phyloP scores from a whole-genome alignment of 2,113 vertebrate species.

The Dasyornis broadbenti region DNA sequence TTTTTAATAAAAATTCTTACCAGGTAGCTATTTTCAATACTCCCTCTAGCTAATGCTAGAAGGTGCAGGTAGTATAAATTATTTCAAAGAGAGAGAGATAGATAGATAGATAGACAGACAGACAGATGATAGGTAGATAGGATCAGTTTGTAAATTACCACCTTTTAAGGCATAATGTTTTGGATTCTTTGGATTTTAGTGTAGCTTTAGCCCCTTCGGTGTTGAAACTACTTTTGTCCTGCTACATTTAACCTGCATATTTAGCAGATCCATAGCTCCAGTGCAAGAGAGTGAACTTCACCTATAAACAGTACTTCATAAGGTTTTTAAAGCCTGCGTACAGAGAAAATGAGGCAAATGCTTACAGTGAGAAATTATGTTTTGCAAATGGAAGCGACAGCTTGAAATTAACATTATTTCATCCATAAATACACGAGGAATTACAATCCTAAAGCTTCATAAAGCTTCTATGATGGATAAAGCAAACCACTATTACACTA shows the following conservation, averaged over 20 bases:
- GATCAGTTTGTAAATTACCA: background rate
- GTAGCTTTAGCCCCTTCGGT: rapidly evolving
- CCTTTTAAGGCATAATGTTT: background rate
- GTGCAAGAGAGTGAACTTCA: background rate
- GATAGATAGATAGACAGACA: background rate
- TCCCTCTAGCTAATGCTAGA: background rate
- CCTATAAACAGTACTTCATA: background rate
- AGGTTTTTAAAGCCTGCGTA: background rate
- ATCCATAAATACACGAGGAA: background rate
- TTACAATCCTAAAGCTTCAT: background rate
- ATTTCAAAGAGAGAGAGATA: background rate
- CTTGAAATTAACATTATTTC: background rate
- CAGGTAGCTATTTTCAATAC: background rate
- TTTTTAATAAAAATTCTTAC: background rate
- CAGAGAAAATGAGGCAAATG: background rate
- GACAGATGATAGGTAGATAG: background rate
- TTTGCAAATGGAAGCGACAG: background rate
- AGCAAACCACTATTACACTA: background rate
- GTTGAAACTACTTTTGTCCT: background rate
- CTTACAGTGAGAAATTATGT: background rate
- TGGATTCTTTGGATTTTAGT: background rate
- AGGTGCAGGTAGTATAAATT: background rate
- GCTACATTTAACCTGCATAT: background rate
- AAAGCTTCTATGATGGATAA: background rate
- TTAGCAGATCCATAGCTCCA: background rate